Percentiles rank a stretch among this genome's conserved stretches.
phyloP scores from a whole-genome alignment of 2,888 invertebrate species.

The Conistra vaccinii region DNA sequence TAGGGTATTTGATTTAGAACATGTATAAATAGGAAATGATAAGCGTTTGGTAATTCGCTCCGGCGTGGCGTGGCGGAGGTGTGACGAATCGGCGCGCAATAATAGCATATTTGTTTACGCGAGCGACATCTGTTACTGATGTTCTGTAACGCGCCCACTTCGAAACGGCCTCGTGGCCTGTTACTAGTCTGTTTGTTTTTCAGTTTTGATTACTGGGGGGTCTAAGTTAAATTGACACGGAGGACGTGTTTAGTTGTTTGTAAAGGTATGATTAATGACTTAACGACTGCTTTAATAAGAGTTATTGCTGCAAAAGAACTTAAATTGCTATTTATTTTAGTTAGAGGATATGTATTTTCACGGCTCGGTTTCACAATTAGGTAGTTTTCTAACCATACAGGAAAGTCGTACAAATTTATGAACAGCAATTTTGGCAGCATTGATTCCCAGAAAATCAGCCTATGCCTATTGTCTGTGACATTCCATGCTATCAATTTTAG shows the following conservation, averaged over 20 bases:
- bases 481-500: constrained; percentile 45
- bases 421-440: constrained; percentile 13
- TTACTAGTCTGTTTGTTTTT: constrained; percentile 35
- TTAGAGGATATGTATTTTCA: neutral
- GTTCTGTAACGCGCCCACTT: constrained; percentile 53
- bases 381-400: constrained; percentile 1
- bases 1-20: constrained; percentile 57
- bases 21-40: constrained; percentile 58
- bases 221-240: constrained; percentile 9
- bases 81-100: constrained; percentile 64
- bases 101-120: constrained; percentile 69
- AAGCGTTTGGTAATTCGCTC: constrained; percentile 56
- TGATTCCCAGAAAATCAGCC: constrained; percentile 50
- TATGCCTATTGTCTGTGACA: constrained; percentile 51
- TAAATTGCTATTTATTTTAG: neutral
- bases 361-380: neutral
- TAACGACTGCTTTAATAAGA: neutral
- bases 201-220: constrained; percentile 32
- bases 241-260: constrained; percentile 7
- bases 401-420: constrained; percentile 13
- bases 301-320: neutral
- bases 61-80: constrained; percentile 53
- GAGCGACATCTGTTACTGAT: constrained; percentile 67
- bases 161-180: constrained; percentile 34
- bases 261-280: constrained; percentile 17